Evolutionary conservation across 2,797 vertebrate species (phyloP).

Genomic region (Fratercula arctica): DNA sequence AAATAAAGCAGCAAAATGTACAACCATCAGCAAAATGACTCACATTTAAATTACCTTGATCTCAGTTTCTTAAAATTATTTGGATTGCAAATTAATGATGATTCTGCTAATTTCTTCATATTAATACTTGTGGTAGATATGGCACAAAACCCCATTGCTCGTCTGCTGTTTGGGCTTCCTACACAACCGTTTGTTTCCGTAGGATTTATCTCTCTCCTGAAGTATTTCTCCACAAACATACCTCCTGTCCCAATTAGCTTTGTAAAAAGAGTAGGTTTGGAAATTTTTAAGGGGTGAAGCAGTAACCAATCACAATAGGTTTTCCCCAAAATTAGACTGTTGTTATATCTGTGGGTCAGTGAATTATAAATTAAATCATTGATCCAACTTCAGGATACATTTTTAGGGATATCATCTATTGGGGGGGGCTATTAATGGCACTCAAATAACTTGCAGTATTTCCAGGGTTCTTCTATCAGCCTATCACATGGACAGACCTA

Average conservation of each 20-base stretch:
- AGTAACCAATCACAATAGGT: not conserved
- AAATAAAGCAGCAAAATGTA: not conserved
- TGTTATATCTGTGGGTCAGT: not conserved
- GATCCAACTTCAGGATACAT: not conserved
- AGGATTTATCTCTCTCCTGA: not conserved
- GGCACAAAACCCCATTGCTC: not conserved
- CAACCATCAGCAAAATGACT: not conserved
- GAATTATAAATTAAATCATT: not conserved
- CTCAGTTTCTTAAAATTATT: not conserved
- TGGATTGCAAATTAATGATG: not conserved
- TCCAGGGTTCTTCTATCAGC: not conserved
- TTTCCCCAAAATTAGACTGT: not conserved
- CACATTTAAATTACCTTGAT: not conserved
- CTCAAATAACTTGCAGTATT: not conserved
- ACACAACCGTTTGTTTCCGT: not conserved
- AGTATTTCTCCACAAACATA: not conserved
- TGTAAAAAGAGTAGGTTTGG: not conserved
- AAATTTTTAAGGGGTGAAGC: not conserved
- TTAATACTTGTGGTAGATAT: not conserved
- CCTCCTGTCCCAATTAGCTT: not conserved
- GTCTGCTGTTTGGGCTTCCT: not conserved
- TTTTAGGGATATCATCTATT: not conserved
- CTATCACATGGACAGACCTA: conserved; percentile 16
- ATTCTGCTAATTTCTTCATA: not conserved
- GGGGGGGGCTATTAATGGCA: not conserved